Base-by-base conservation (phyloP, 2,888 invertebrate genomes). In the Pristionchus japonicus region DNA sequence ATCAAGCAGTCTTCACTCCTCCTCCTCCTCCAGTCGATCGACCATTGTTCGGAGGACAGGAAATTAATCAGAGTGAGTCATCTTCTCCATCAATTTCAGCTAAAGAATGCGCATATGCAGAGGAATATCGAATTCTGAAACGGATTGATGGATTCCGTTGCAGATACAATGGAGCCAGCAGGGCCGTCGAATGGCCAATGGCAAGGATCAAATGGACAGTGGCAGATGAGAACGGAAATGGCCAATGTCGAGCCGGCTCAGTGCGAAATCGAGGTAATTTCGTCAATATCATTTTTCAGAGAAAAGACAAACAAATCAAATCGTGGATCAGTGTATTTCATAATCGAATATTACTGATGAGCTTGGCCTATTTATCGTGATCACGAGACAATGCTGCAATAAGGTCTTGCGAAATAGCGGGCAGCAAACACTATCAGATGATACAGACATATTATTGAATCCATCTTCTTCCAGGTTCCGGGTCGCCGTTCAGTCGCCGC, bases 401-500 rank as follows among this genome's bases (percentile, higher is more conserved):
- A n/a, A n/a, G n/a, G n/a, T n/a, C n/a, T n/a, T n/a, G n/a, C 34
- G 31, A 74, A 74, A 34, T 15, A 11, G 31, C 34, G n/a, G 27
- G n/a, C n/a, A n/a, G n/a, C n/a, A n/a, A n/a, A n/a, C n/a, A n/a
- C n/a, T n/a, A n/a, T n/a, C n/a, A n/a, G n/a, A n/a, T n/a, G n/a
- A n/a, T 57, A 57, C 23, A 27, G n/a, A 7, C 3, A 37, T 6
- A 27, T 34, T 34, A 31, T 9, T 6, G 1, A 47, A 34, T 43
- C 40, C 15, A 47, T 27, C 13, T 1, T 3, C 11, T 52, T 84
- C 0, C n/a, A 86, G 86, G 80, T 87, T 9, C 87, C 87, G 0
- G 87, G 87, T 47, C 37, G 87, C 13, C 52, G 87, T 20, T 87
- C 87, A 7, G 87, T 87, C 17, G 87, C 87, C 23, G 87, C 87